Conservation (phyloP, 2,113 vertebrate genomes). For the Paradisaea rubra region DNA sequence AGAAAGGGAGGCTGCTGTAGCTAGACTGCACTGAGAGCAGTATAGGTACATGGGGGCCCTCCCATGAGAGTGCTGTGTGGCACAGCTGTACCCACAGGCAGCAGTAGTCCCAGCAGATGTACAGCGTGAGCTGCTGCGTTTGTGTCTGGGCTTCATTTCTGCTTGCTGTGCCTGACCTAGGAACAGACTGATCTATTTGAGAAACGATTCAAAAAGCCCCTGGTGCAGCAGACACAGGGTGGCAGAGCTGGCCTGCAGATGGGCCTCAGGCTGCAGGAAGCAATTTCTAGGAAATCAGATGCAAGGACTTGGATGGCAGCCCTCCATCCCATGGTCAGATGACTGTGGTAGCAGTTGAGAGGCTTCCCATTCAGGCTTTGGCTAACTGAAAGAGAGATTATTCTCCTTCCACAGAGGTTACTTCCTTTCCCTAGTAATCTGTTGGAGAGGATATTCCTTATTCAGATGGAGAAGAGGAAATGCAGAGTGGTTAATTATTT, state of each 20-base stretch:
- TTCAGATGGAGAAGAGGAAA: neutral
- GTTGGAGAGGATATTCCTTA: neutral
- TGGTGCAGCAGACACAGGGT: neutral
- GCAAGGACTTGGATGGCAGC: neutral
- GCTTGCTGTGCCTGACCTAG: neutral
- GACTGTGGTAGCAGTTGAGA: neutral
- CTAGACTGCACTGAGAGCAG: neutral
- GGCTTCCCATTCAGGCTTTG: neutral
- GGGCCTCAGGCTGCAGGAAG: neutral
- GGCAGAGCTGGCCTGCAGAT: neutral
- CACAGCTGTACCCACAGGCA: neutral
- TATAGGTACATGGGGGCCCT: neutral
- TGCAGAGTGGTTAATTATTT: neutral
- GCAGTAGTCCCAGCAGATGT: neutral
- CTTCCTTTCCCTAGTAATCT: neutral
- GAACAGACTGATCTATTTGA: neutral
- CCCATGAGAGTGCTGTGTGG: neutral
- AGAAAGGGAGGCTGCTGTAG: neutral
- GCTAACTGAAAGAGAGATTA: neutral
- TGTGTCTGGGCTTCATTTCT: neutral
- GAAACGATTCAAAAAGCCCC: neutral
- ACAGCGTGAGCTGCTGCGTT: fast-evolving
- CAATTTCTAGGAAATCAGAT: neutral
- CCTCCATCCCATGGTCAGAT: neutral
- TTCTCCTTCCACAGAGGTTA: neutral